Evolutionary conservation across 2,797 vertebrate species (phyloP).

Genomic region (Cyclura pinguis): DNA sequence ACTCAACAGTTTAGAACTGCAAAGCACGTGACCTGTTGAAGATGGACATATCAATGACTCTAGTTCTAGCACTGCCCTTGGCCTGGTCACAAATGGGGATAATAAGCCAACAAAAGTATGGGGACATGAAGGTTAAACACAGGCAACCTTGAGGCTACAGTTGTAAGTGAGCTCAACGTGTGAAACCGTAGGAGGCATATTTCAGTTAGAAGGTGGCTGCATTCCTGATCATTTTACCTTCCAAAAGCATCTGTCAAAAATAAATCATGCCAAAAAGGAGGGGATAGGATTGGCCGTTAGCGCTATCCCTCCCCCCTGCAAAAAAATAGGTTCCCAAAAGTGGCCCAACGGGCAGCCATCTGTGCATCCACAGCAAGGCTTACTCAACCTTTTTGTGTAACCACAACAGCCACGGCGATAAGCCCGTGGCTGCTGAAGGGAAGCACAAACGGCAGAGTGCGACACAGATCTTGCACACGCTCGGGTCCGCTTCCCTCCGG

Average conservation of each 20-base stretch:
- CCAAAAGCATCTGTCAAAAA: not conserved
- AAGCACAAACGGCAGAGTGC: not conserved
- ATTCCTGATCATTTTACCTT: not conserved
- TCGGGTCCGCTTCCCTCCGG: not conserved
- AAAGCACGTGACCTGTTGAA: not conserved
- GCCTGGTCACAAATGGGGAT: not conserved
- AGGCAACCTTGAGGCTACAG: not conserved
- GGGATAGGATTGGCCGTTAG: not conserved
- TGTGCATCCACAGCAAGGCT: rapidly evolving
- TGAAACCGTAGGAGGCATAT: not conserved
- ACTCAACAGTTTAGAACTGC: not conserved
- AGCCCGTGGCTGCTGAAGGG: not conserved
- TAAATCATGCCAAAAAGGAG: not conserved
- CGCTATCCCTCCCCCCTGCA: too few relatives aligned
- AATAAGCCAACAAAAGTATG: not conserved
- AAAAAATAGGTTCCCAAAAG: not conserved
- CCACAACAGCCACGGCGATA: not conserved
- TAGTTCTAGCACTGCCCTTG: not conserved
- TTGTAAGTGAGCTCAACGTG: not conserved
- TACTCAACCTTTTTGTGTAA: not conserved
- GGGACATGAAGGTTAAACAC: not conserved
- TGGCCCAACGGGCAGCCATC: not conserved
- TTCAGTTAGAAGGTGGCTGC: not conserved
- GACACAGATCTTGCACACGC: not conserved
- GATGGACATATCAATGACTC: not conserved